A percentile compares a stretch with the other conserved stretches of the same genome.
Conservation (phyloP, 2,888 invertebrate species). For the Drosophila diplacantha region DNA sequence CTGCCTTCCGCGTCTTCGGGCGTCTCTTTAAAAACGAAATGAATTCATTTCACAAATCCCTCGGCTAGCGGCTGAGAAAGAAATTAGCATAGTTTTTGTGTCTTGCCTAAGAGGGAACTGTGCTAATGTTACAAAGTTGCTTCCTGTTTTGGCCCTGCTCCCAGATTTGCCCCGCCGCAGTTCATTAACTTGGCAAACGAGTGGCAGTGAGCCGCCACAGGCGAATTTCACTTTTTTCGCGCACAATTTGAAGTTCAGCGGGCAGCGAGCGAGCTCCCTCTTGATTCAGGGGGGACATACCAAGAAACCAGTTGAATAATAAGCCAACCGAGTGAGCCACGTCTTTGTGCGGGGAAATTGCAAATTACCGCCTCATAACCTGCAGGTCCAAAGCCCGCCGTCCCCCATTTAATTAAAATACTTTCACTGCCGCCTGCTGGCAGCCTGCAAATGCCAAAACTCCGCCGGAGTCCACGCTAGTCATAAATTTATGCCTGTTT, state of each 20-base stretch:
- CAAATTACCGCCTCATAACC: conserved; percentile 67
- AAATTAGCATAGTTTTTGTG: conserved; percentile 63
- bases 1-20: conserved; percentile 31
- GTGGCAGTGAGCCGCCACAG: conserved; percentile 39
- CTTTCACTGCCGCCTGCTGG: conserved; percentile 63
- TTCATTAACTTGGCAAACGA: conserved; percentile 61
- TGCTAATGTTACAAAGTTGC: conserved; percentile 60
- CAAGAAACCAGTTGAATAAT: conserved; percentile 69
- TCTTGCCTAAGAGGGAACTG: conserved; percentile 40
- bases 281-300: conserved; percentile 39
- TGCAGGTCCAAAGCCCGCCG: conserved; percentile 45
- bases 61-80: conserved; percentile 1
- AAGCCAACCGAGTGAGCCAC: conserved; percentile 47
- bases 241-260: conserved; percentile 68
- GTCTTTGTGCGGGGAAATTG: conserved; percentile 61
- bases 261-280: conserved; percentile 30
- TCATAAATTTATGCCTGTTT: conserved; percentile 44
- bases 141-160: conserved; percentile 47
- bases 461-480: conserved; percentile 3
- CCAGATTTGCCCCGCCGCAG: conserved; percentile 38
- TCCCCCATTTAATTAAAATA: conserved; percentile 61
- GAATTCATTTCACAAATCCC: conserved; percentile 61
- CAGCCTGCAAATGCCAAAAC: conserved; percentile 22
- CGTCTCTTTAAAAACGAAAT: conserved; percentile 43
- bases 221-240: conserved; percentile 65